Percentiles rank a stretch among this genome's conserved stretches.
Conservation (phyloP, 1,140 invertebrate genomes). For the Cheumatopsyche charites region DNA sequence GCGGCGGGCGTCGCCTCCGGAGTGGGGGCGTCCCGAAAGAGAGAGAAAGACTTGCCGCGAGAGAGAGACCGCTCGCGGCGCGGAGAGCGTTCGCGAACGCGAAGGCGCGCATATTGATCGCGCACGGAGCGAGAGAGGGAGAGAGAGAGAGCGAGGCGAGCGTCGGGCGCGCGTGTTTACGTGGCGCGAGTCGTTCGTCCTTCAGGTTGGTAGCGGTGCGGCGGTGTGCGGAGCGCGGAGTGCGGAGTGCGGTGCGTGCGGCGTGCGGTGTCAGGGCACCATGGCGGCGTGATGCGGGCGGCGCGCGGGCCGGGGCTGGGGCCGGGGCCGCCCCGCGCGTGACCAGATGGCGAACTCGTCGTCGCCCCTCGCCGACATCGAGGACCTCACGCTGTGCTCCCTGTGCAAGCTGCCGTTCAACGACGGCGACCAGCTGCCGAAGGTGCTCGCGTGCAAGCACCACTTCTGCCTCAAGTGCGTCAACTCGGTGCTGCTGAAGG, state of each 20-base stretch:
- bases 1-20: not conserved
- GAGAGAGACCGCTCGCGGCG: not conserved
- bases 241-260: not conserved
- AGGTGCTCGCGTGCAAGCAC: conserved; percentile 76
- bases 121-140: not conserved
- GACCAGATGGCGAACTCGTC: conserved; percentile 59
- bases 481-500: conserved; percentile 67
- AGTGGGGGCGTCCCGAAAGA: not conserved
- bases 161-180: conserved; percentile 2
- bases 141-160: not conserved
- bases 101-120: not conserved
- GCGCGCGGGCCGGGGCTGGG: conserved; percentile 6
- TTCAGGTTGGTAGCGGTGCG: not conserved
- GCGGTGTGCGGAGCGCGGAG: not conserved
- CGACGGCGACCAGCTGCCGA: conserved; percentile 71
- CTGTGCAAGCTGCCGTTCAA: conserved; percentile 74
- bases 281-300: conserved; percentile 13
- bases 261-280: not conserved
- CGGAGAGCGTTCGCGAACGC: not conserved
- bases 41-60: not conserved
- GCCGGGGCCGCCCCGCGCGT: conserved; percentile 18
- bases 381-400: conserved; percentile 72
- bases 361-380: conserved; percentile 66
- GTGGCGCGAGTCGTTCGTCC: not conserved
- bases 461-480: conserved; percentile 78